phyloP scores from a whole-genome alignment of 35 echinoderm and acorn worm genomes.

The Apostichopus californicus region DNA sequence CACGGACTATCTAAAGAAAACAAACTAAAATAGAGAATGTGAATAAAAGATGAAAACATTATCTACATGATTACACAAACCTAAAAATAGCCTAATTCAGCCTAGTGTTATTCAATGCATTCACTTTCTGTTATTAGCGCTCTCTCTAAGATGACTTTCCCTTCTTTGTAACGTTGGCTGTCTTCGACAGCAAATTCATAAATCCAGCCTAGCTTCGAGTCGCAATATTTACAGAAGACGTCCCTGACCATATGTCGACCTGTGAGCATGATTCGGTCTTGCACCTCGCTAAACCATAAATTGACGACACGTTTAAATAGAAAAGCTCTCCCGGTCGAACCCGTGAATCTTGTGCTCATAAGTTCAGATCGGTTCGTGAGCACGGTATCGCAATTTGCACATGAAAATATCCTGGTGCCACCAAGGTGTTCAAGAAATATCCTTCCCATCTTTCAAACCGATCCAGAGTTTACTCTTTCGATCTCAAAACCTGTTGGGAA shows the following conservation, averaged over 20 bases:
- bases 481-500: neutral
- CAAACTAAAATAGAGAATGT: neutral
- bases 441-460: constrained; percentile 73
- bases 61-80: constrained; percentile 13
- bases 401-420: constrained; percentile 88
- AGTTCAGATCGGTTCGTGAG: constrained; percentile 93
- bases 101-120: constrained; percentile 75
- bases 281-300: constrained; percentile 86
- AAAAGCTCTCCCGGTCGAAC: constrained; percentile 90
- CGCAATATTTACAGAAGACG: constrained; percentile 97
- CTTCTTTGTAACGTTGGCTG: constrained; percentile 96
- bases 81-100: neutral
- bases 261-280: constrained; percentile 94
- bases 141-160: constrained; percentile 89
- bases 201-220: constrained; percentile 96
- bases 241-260: constrained; percentile 97
- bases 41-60: constrained; percentile 21
- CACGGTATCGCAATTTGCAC: constrained; percentile 94
- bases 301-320: constrained; percentile 94
- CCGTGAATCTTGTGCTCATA: constrained; percentile 93
- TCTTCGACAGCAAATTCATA: constrained; percentile 99
- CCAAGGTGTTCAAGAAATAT: constrained; percentile 95
- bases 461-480: neutral
- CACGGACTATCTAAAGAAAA: too few species aligned
- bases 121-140: constrained; percentile 96